Evolutionary conservation across 2,797 vertebrate genomes (phyloP), one percentile per base, ranked within the genome.

Genomic region (Lagodon rhomboides): DNA sequence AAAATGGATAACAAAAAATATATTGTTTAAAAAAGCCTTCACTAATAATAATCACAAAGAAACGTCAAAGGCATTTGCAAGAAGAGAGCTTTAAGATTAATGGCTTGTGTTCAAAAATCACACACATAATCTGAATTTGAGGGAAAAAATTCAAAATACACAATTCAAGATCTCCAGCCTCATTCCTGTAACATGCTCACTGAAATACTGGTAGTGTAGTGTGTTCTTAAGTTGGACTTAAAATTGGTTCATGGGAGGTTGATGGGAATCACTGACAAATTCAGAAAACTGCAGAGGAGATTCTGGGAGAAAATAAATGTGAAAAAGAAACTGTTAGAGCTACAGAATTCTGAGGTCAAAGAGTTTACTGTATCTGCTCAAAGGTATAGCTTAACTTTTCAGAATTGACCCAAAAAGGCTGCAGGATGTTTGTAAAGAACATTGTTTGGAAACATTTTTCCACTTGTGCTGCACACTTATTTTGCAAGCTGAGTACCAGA

Each of bases 11-110:
- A 47, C 38, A 80, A 84, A 85, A 53, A 60, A 69, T 22, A 75
- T 43, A 72, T 59, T 56, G 54, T 76, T 73, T 70, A 9, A 79
- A 88, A 85, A 78, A 84, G 15, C 43, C 50, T 75, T 79, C 18
- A 79, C 16, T 41, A 23, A 86, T 77, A 82, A 86, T 49, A 61
- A 74, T 85, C 49, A 80, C 43, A 83, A 80, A 84, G 46, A 73
- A 82, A 85, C 22, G 10, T 79, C 54, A 78, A 87, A 85, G 69
- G 68, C 82, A 58, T 85, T 84, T 85, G 56, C 80, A 68, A 64
- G 20, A 83, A 41, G 8, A 75, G 43, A 72, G 27, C 49, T 73
- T 50, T 54, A 25, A 79, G 17, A 87, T 75, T 72, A 83, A 85
- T 82, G 88, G 86, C 83, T 88, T 89, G 25, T 83, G 22, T 47